phyloP scores from a whole-genome alignment of 2,113 vertebrate species.

The Archocentrus centrarchus region DNA sequence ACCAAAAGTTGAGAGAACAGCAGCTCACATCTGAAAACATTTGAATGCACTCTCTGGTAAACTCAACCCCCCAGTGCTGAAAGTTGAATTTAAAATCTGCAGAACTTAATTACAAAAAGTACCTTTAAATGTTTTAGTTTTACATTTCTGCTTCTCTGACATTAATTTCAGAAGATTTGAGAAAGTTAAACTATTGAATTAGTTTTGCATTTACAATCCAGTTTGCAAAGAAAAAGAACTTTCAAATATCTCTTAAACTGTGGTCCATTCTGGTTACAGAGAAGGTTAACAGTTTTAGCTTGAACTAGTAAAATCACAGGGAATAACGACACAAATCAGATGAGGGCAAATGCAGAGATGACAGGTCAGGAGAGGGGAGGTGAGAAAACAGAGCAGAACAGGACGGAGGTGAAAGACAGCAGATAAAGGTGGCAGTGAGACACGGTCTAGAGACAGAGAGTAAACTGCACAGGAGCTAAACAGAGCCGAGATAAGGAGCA shows the following conservation, averaged over 20 bases:
- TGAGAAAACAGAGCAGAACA: not conserved
- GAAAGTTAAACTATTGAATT: not conserved
- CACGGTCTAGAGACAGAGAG: slow-evolving; percentile 30
- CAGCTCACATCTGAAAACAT: too few species aligned
- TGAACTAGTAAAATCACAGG: not conserved
- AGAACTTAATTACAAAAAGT: too few species aligned
- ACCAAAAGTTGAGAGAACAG: not conserved
- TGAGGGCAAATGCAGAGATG: not conserved
- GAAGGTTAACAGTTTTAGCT: not conserved
- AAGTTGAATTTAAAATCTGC: too few species aligned
- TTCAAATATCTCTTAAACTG: not conserved
- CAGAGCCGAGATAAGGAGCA: slow-evolving; percentile 25
- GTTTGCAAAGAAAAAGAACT: not conserved
- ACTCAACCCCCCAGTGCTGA: too few species aligned
- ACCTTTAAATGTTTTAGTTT: not conserved
- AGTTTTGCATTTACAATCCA: not conserved
- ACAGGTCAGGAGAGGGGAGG: not conserved
- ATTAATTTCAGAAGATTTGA: not conserved
- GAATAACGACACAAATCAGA: not conserved
- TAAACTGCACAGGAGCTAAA: slow-evolving; percentile 41
- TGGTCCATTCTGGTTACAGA: not conserved
- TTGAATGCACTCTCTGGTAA: too few species aligned
- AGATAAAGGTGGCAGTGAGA: slow-evolving; percentile 19
- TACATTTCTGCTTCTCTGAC: not conserved
- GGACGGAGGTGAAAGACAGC: slow-evolving; percentile 36